phyloP scores from a whole-genome alignment of 2,113 vertebrate genomes.

The Paraplagusia blochii region DNA sequence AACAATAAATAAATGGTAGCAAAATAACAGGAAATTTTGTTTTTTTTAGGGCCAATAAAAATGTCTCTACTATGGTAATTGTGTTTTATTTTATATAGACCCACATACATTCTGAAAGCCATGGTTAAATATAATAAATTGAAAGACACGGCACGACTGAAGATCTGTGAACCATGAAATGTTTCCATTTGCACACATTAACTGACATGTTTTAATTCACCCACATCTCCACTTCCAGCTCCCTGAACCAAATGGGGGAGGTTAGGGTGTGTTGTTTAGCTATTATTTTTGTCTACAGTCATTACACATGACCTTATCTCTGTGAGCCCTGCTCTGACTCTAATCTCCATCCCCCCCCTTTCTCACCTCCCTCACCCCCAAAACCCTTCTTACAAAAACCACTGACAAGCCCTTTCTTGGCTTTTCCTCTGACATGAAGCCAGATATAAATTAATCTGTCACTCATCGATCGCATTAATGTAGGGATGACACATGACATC shows the following conservation, averaged over 20 bases:
- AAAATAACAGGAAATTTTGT: too few relatives aligned
- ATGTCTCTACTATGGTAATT: not conserved
- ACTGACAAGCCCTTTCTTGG: conserved; percentile 94
- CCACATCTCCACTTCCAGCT: conserved; percentile 56
- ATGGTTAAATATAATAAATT: too few relatives aligned
- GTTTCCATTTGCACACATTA: conserved; percentile 29
- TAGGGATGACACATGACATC: conserved; percentile 50
- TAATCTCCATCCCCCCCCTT: conserved; percentile 78
- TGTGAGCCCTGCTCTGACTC: conserved; percentile 83
- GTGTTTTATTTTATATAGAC: too few relatives aligned
- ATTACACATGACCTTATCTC: conserved; percentile 94
- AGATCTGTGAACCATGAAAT: conserved; percentile 36
- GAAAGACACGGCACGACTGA: not conserved
- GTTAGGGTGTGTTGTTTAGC: conserved; percentile 70
- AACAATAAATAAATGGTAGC: too few relatives aligned
- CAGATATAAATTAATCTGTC: conserved; percentile 98
- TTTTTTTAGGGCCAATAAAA: not conserved
- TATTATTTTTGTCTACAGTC: conserved; percentile 80
- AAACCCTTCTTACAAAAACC: conserved; percentile 79
- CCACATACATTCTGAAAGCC: too few relatives aligned
- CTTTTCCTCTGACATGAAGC: conserved; percentile 90
- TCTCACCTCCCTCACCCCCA: conserved; percentile 69
- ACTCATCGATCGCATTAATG: conserved; percentile 84
- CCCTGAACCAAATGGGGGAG: conserved; percentile 19
- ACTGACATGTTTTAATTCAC: conserved; percentile 31